These are phyloP conservation scores for Nymphalis io DNA, from an alignment of 1,140 invertebrate species.

Conservation along the genomic window DNA sequence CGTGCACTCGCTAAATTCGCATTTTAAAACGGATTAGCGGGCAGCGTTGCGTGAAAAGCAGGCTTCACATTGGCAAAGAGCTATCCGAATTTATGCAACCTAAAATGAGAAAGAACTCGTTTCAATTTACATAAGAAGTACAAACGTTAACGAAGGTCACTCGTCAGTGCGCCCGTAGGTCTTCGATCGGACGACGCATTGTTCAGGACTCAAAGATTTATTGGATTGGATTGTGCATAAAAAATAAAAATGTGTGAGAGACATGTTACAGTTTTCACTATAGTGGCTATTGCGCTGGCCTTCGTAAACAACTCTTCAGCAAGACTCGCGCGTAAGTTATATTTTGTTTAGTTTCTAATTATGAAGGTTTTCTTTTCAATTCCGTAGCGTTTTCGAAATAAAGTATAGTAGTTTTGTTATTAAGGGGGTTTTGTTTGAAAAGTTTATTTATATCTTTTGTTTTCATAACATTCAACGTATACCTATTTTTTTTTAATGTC, in stretches of 20 bases:
- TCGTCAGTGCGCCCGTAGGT: constrained; percentile 47
- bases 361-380: constrained; percentile 22
- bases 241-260: constrained; percentile 56
- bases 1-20: constrained; percentile 45
- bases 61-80: constrained; percentile 69
- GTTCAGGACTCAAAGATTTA: constrained; percentile 14
- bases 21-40: constrained; percentile 68
- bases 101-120: constrained; percentile 73
- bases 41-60: constrained; percentile 70
- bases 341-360: constrained; percentile 26
- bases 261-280: constrained; percentile 54
- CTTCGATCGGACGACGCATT: constrained; percentile 38
- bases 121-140: constrained; percentile 67
- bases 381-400: not conserved
- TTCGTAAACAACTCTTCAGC: constrained; percentile 51
- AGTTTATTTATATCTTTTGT: no score
- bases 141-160: constrained; percentile 49
- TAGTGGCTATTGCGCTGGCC: constrained; percentile 45
- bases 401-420: no score
- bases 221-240: constrained; percentile 41
- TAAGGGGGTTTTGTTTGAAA: no score
- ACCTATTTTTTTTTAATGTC: no score
- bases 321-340: constrained; percentile 67
- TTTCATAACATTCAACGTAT: no score
- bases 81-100: constrained; percentile 70